Base-by-base conservation (phyloP, 1,140 invertebrate genomes). In the Dysdera silvatica region DNA sequence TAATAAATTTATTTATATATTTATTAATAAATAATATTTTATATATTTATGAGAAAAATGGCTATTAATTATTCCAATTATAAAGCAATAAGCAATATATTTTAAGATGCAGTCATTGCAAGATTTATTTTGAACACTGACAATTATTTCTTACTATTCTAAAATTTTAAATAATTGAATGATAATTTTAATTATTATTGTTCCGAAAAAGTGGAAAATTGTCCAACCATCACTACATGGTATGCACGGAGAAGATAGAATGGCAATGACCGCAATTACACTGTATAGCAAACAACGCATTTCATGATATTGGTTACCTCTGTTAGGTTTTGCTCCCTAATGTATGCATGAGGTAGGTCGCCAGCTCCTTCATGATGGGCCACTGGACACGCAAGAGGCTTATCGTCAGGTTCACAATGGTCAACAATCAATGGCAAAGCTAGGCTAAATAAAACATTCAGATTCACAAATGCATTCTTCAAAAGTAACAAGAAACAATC, bases 381-480 rank as follows among this genome's bases (percentile, higher is more conserved):
- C 3, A 61, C 28, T 23, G 51, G 58, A 41, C 68, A 69, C 3
- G 58, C 48, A 18, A 53, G 16, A 4, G 68, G 68, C n/a, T 55
- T 61, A 7, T 31, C 57, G 45, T 67, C 64, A 14, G 55, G 53
- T 26, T 65, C 57, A 37, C 68, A 69, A 35, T 69, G 65, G 32
- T 69, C 68, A 2, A 69, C 68, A 40, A 67, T 69, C 24, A 67
- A 33, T 16, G 67, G 57, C 31, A 56, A 40, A 20, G 35, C 64
- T n/a, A 69, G 48, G 47, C 68, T 69, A 37, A 31, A 45, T 24
- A 28, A 26, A 45, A 8, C 20, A 35, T 20, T 18, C 54, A 47
- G n/a, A 3, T 24, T n/a, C 20, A 18, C 4, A 29, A 59, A 59
- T n/a, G 35, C 20, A 18, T 23, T 32, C 32, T 33, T 31, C 18